These are phyloP conservation scores for Sinocyclocheilus rhinocerous DNA, from an alignment of 2,113 vertebrate species.

Conservation along the genomic window DNA sequence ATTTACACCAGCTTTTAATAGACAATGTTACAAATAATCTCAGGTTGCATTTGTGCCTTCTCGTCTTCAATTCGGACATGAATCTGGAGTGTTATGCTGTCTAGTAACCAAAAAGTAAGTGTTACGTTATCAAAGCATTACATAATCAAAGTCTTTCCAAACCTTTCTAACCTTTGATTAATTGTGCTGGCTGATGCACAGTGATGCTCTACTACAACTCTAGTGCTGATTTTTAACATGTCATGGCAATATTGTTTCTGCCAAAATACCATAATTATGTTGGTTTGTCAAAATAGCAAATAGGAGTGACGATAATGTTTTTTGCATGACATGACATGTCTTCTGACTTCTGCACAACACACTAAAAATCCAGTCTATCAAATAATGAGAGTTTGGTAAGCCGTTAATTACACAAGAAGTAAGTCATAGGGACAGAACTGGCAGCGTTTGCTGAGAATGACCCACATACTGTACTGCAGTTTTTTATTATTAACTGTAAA, in stretches of 20 bases:
- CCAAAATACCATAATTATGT: neutral
- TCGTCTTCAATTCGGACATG: neutral
- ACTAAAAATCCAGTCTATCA: neutral
- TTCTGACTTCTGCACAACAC: too few species aligned
- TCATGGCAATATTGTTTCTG: neutral
- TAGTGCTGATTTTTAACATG: too few species aligned
- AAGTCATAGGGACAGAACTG: neutral
- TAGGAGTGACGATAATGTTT: too few species aligned
- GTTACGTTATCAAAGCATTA: neutral
- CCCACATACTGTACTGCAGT: neutral
- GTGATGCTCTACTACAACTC: neutral
- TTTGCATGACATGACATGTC: too few species aligned
- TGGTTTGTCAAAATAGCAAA: neutral
- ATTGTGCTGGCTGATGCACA: neutral
- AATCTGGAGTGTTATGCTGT: neutral
- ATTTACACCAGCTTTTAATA: slow-evolving; percentile 49
- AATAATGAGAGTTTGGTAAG: neutral
- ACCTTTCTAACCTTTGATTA: neutral
- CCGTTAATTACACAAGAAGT: neutral
- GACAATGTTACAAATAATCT: slow-evolving; percentile 5
- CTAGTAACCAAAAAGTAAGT: neutral
- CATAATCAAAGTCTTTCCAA: neutral
- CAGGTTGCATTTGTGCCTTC: slow-evolving; percentile 1
- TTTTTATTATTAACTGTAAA: neutral
- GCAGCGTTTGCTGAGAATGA: neutral